A percentile compares a stretch with the other conserved stretches of the same genome.
Evolutionary conservation across 2,113 vertebrate species (phyloP).

Genomic region (Cinclus mexicanus): DNA sequence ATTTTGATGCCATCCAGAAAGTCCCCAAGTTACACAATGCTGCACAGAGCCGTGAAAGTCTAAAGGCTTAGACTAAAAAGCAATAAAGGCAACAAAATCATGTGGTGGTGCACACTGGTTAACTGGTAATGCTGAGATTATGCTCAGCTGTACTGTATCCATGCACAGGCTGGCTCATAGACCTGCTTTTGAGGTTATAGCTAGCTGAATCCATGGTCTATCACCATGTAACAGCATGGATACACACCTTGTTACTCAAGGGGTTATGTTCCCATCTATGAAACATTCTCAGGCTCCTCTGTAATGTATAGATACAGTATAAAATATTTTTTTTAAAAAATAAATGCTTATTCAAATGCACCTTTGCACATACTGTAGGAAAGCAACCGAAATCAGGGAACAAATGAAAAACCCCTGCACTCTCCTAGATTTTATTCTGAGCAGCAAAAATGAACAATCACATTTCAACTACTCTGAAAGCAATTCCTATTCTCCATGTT

Average conservation of each 20-base stretch:
- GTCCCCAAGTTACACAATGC: not conserved
- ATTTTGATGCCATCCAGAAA: not conserved
- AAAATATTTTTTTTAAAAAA: not conserved
- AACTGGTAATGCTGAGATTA: not conserved
- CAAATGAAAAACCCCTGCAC: not conserved
- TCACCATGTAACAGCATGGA: rapidly evolving
- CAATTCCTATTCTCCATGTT: not conserved
- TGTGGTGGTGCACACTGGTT: not conserved
- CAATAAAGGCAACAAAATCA: not conserved
- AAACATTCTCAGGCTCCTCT: not conserved
- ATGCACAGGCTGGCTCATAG: not conserved
- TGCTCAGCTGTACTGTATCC: not conserved
- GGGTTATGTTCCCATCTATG: not conserved
- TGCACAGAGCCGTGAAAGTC: not conserved
- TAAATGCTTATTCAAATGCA: not conserved
- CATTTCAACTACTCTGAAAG: not conserved
- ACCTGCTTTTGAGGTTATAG: not conserved
- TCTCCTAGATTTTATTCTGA: not conserved
- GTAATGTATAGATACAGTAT: not conserved
- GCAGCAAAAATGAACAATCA: not conserved
- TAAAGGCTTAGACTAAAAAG: not conserved
- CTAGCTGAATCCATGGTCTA: not conserved
- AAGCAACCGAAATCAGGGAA: not conserved
- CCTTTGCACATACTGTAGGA: not conserved
- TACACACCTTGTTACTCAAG: not conserved